Percentiles rank a stretch among this genome's conserved stretches.
phyloP scores from a whole-genome alignment of 2,888 invertebrate genomes.

The Thumatha senex region DNA sequence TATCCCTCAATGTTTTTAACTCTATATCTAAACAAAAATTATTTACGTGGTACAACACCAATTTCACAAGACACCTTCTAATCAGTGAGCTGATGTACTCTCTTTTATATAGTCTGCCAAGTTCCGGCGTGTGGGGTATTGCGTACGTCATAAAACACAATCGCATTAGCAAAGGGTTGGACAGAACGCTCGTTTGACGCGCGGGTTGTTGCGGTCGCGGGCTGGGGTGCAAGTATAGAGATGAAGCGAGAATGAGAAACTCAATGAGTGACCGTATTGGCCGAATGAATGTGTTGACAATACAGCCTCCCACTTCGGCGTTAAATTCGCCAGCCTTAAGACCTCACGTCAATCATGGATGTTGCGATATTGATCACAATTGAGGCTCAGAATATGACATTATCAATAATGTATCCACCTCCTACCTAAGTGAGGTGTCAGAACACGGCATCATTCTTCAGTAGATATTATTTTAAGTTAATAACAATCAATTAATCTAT shows the following conservation, averaged over 20 bases:
- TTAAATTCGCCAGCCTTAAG: too few relatives aligned
- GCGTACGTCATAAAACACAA: conserved; percentile 72
- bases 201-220: conserved; percentile 42
- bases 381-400: not conserved
- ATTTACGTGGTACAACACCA: conserved; percentile 7
- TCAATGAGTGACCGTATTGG: too few relatives aligned
- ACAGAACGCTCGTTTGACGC: conserved; percentile 55
- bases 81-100: conserved; percentile 45
- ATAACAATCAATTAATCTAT: too few relatives aligned
- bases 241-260: conserved; percentile 2
- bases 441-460: too few relatives aligned
- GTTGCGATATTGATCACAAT: not conserved
- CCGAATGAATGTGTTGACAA: too few relatives aligned
- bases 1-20: too few relatives aligned
- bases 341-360: not conserved
- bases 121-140: conserved; percentile 28
- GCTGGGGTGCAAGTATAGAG: conserved; percentile 13
- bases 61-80: conserved; percentile 46
- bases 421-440: too few relatives aligned
- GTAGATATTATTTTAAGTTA: too few relatives aligned
- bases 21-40: not conserved
- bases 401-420: not conserved
- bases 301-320: too few relatives aligned
- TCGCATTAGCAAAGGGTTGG: conserved; percentile 77
- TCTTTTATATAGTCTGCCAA: conserved; percentile 12